These are phyloP conservation scores for Phylloscopus trochilus DNA, from an alignment of 2,113 vertebrate species.

Conservation along the genomic window DNA sequence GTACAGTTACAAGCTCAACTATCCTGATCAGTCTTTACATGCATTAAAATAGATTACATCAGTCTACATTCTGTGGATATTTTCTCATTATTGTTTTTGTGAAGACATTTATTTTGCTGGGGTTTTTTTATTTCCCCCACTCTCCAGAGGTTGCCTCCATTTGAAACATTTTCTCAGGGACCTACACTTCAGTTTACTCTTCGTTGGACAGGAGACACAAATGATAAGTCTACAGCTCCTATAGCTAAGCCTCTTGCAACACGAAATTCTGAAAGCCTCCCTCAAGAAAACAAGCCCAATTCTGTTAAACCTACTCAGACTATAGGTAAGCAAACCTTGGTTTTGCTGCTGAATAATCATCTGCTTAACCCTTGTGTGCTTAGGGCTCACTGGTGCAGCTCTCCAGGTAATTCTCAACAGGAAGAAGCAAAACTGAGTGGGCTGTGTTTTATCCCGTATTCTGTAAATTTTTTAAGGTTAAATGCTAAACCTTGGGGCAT, in stretches of 20 bases:
- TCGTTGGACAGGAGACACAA: slow-evolving; percentile 92
- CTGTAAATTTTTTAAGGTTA: neutral
- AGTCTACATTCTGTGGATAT: neutral
- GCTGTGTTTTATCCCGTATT: neutral
- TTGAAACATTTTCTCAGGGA: slow-evolving; percentile 99
- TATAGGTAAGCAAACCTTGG: slow-evolving; percentile 79
- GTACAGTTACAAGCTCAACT: neutral
- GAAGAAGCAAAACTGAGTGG: neutral
- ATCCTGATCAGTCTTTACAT: neutral
- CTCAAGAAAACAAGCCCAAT: slow-evolving; percentile 89
- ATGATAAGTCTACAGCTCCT: slow-evolving; percentile 90
- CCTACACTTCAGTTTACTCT: slow-evolving; percentile 97
- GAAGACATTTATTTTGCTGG: neutral
- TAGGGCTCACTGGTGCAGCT: neutral
- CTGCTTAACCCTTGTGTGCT: neutral
- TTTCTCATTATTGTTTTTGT: neutral
- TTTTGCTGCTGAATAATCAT: neutral
- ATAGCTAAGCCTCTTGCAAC: slow-evolving; percentile 95
- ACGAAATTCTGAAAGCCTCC: slow-evolving; percentile 90
- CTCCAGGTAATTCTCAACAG: neutral
- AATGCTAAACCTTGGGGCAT: neutral
- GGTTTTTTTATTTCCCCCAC: neutral
- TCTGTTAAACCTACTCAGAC: slow-evolving; percentile 87
- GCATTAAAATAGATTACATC: neutral
- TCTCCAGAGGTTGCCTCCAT: slow-evolving; percentile 90